A percentile compares a stretch with the other conserved stretches of the same genome.
Conservation (phyloP, 2,888 invertebrate genomes). For the Julus scandinavius region DNA sequence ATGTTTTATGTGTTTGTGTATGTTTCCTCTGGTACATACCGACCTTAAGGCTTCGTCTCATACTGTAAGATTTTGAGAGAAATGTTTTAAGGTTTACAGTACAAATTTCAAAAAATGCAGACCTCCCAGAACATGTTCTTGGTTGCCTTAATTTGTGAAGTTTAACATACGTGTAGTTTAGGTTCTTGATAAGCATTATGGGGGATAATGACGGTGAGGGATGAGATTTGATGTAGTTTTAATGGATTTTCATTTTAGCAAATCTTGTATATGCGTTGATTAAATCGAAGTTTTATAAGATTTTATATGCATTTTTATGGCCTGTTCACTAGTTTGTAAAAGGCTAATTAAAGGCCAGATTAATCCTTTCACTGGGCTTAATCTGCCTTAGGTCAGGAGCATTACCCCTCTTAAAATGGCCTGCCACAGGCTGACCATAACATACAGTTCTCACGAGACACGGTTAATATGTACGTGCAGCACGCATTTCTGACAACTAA, state of each 20-base stretch:
- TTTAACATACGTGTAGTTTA: no score
- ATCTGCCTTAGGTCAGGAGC: neutral
- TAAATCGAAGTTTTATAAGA: neutral
- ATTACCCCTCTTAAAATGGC: neutral
- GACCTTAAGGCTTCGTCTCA: no score
- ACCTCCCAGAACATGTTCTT: no score
- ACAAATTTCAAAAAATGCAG: no score
- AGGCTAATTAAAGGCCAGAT: neutral
- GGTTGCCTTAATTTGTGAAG: neutral
- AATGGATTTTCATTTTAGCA: neutral
- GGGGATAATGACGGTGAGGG: neutral
- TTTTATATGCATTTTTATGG: conserved; percentile 3
- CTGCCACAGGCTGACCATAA: conserved; percentile 8
- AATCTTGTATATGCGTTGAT: neutral
- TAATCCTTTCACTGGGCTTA: neutral
- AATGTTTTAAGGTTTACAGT: no score
- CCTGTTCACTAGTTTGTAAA: neutral
- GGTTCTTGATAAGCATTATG: neutral
- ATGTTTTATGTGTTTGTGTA: no score
- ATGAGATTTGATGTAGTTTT: neutral
- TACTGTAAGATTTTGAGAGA: no score
- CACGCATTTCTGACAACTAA: conserved; percentile 2
- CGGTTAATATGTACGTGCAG: neutral
- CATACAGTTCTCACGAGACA: neutral
- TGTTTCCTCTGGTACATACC: no score